These are phyloP conservation scores for Desmophyllum pertusum DNA, from an alignment of 92 coral and sea anemone species.

Conservation along the genomic window DNA sequence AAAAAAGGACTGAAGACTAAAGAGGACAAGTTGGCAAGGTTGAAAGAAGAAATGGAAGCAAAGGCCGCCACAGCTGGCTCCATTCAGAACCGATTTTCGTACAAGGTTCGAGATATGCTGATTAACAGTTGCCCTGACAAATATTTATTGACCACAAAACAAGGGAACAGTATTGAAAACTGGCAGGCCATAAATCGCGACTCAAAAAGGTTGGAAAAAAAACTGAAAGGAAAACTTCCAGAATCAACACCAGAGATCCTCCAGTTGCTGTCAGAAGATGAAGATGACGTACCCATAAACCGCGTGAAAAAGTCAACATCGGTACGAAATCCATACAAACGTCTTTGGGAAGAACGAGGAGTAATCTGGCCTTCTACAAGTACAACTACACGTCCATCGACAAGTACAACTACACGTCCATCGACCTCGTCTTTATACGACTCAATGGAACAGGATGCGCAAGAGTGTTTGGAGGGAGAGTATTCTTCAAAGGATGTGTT, in stretches of 20 bases:
- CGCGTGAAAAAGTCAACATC: neutral
- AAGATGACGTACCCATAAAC: neutral
- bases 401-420: too few relatives aligned
- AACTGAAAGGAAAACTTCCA: slow-evolving; percentile 16
- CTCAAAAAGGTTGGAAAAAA: slow-evolving; percentile 3
- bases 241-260: neutral
- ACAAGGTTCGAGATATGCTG: slow-evolving; percentile 1
- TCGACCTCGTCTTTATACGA: too few relatives aligned
- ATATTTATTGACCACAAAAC: neutral
- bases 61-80: slow-evolving; percentile 28
- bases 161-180: neutral
- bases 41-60: too few relatives aligned
- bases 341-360: neutral
- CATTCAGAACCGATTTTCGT: slow-evolving; percentile 23
- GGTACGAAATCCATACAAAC: neutral
- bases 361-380: neutral
- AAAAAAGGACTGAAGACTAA: slow-evolving; percentile 33
- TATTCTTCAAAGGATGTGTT: too few relatives aligned
- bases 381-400: too few relatives aligned
- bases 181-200: slow-evolving; percentile 15
- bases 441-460: too few relatives aligned
- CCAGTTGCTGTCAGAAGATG: neutral
- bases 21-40: slow-evolving; percentile 3
- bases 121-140: neutral
- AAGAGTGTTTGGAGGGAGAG: too few relatives aligned